Evolutionary conservation across 2,888 invertebrate genomes (phyloP).

Genomic region (Zonitis immaculata): DNA sequence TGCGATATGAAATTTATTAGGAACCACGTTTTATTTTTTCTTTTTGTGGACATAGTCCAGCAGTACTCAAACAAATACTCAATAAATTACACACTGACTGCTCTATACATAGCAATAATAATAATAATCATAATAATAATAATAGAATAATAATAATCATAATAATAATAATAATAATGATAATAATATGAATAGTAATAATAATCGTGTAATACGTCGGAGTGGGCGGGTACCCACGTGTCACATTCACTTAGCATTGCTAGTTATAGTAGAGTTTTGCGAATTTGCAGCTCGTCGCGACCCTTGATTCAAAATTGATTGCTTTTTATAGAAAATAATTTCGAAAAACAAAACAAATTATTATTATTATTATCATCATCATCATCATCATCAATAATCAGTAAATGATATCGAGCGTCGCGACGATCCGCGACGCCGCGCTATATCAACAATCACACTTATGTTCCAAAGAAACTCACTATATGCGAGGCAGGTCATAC

Average conservation of each 20-base stretch:
- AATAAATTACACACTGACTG: conserved; percentile 46
- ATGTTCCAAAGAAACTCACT: conserved; percentile 74
- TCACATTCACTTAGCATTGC: conserved; percentile 50
- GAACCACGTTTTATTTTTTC: conserved; percentile 39
- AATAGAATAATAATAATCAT: too few species aligned
- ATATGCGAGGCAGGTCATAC: conserved; percentile 66
- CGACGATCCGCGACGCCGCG: conserved; percentile 25
- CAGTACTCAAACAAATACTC: conserved; percentile 39
- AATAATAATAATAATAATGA: conserved; percentile 49
- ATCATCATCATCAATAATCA: neutral
- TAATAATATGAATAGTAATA: conserved; percentile 52
- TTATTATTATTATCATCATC: neutral
- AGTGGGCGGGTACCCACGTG: conserved; percentile 44
- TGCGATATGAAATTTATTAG: conserved; percentile 51
- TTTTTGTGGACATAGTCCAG: conserved; percentile 38
- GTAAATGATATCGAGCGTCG: conserved; percentile 13
- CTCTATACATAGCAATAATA: conserved; percentile 45
- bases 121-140: conserved; percentile 42
- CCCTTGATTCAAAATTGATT: conserved; percentile 3
- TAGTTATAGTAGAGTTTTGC: too few species aligned
- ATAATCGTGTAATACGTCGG: conserved; percentile 52
- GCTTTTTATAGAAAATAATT: too few species aligned
- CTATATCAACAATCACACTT: conserved; percentile 66
- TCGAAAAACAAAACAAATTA: too few species aligned
- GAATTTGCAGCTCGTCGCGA: conserved; percentile 23